phyloP scores from a whole-genome alignment of 2,888 invertebrate species.

The Galerucella pusilla region DNA sequence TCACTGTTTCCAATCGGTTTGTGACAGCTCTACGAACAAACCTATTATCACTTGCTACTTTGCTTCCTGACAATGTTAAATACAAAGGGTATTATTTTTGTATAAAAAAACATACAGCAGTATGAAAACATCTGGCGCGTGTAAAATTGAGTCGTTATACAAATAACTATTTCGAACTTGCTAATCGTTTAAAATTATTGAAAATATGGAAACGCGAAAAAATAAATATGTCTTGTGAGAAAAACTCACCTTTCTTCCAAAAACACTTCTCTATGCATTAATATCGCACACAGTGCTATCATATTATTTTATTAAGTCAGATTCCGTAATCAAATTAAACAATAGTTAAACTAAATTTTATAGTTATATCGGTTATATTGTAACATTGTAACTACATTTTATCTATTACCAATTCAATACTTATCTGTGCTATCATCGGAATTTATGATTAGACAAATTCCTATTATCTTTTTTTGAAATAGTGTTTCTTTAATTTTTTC shows the following conservation, averaged over 20 bases:
- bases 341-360: conserved; percentile 10
- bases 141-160: too few relatives aligned
- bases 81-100: too few relatives aligned
- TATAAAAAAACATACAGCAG: too few relatives aligned
- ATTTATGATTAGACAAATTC: not conserved
- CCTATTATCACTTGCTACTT: too few relatives aligned
- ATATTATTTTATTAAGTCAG: not conserved
- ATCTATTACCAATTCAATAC: not conserved
- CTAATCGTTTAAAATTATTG: too few relatives aligned
- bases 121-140: too few relatives aligned
- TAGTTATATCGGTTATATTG: not conserved
- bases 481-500: too few relatives aligned
- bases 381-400: not conserved
- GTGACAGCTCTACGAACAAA: too few relatives aligned
- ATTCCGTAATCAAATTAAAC: conserved; percentile 12
- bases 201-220: too few relatives aligned
- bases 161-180: too few relatives aligned
- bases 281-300: not conserved
- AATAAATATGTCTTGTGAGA: not conserved
- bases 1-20: too few relatives aligned
- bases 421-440: not conserved
- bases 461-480: not conserved
- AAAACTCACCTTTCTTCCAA: not conserved
- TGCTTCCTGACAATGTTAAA: too few relatives aligned
- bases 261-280: not conserved